Percentiles rank a stretch among this genome's conserved stretches.
These are phyloP conservation scores for Trachelus troglodyta DNA, from an alignment of 2,888 invertebrate genomes.

Conservation along the genomic window DNA sequence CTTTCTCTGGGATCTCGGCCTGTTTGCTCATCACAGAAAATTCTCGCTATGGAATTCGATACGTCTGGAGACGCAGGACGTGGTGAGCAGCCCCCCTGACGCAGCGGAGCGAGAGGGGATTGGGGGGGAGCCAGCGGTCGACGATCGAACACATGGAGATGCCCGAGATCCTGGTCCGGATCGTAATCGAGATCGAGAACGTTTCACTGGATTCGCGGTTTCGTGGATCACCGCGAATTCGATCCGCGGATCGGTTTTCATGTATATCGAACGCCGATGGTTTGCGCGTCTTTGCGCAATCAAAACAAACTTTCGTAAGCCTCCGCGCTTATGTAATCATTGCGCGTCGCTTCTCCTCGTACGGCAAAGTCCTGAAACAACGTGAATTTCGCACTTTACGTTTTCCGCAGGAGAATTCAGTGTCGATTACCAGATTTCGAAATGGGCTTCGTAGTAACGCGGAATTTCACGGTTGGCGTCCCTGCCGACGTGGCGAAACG, in stretches of 20 bases:
- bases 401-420: no score
- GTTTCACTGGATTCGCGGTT: constrained; percentile 18
- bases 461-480: no score
- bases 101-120: not conserved
- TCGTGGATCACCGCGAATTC: constrained; percentile 30
- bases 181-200: no score
- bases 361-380: no score
- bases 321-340: no score
- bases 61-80: not conserved
- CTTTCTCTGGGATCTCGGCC: not conserved
- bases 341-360: no score
- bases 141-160: not conserved
- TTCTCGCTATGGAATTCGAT: not conserved
- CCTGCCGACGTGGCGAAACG: no score
- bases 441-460: no score
- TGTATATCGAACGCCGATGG: not conserved
- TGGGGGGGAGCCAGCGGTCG: not conserved
- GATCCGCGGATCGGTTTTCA: constrained; percentile 19
- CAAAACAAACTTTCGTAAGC: constrained; percentile 5
- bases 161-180: not conserved
- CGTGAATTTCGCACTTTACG: no score
- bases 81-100: no score
- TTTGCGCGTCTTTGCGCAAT: not conserved
- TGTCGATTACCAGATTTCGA: no score
- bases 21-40: not conserved